Conservation (phyloP, 2,797 vertebrate species). For the Pseudomugil tenellus region DNA sequence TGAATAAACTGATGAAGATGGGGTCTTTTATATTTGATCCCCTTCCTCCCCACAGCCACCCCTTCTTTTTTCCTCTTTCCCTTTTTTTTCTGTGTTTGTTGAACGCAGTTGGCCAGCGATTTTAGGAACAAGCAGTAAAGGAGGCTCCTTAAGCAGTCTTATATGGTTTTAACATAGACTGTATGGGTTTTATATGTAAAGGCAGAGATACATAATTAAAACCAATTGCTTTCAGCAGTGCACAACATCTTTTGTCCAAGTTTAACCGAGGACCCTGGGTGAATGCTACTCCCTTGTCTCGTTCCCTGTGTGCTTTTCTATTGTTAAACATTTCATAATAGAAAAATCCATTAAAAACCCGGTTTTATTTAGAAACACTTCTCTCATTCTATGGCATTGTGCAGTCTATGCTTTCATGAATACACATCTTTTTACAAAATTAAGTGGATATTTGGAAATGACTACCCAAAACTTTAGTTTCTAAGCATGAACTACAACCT, state of each 20-base stretch:
- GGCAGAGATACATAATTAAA: neutral
- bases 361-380: neutral
- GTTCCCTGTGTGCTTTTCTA: neutral
- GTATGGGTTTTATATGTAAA: slow-evolving; percentile 4
- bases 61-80: slow-evolving; percentile 35
- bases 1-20: slow-evolving; percentile 79
- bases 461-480: neutral
- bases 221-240: neutral
- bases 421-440: slow-evolving; percentile 2
- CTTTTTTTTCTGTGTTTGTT: slow-evolving; percentile 59
- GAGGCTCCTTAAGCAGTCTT: slow-evolving; percentile 19
- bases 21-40: slow-evolving; percentile 74
- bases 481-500: neutral
- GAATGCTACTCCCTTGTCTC: neutral
- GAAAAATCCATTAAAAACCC: neutral
- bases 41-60: slow-evolving; percentile 34
- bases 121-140: slow-evolving; percentile 34
- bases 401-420: neutral
- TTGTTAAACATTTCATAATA: slow-evolving; percentile 18
- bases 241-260: slow-evolving; percentile 1
- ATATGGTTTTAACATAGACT: neutral
- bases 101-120: slow-evolving; percentile 50
- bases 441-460: slow-evolving; percentile 2
- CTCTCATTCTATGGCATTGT: neutral
- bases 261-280: neutral